Conservation (phyloP, 1,140 invertebrate genomes). For the Sarcophaga bullata region DNA sequence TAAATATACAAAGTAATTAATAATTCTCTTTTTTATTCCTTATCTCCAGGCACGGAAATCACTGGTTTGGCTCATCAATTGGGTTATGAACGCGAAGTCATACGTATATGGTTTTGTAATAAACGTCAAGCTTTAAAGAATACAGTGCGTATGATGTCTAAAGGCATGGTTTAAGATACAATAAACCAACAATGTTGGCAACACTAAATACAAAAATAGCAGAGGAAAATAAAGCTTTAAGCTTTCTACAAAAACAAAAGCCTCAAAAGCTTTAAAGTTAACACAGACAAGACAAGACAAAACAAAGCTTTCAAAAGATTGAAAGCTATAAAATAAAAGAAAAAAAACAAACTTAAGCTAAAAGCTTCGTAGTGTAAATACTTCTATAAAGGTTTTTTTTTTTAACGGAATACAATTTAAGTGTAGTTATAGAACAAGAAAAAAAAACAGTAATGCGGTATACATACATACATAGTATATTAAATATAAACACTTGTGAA, state of each 20-base stretch:
- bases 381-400: too few species aligned
- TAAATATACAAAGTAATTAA: not conserved
- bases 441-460: not conserved
- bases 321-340: too few species aligned
- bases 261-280: not conserved
- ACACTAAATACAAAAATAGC: not conserved
- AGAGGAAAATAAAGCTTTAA: not conserved
- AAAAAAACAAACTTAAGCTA: too few species aligned
- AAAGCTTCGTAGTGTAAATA: too few species aligned
- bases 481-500: not conserved
- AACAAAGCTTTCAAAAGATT: too few species aligned
- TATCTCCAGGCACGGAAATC: slow-evolving; percentile 87
- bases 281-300: not conserved
- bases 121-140: slow-evolving; percentile 97
- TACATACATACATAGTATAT: not conserved
- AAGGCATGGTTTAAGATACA: slow-evolving; percentile 71
- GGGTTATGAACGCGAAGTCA: slow-evolving; percentile 96
- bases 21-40: not conserved
- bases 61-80: slow-evolving; percentile 93
- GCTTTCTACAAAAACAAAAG: too few species aligned
- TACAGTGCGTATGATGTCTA: slow-evolving; percentile 91
- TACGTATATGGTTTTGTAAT: slow-evolving; percentile 99
- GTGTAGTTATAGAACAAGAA: not conserved
- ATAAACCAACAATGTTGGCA: not conserved
- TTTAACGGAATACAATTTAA: not conserved